Percentiles rank a stretch among this genome's conserved stretches.
phyloP scores from a whole-genome alignment of 2,797 vertebrate genomes.

The Hyperoplus immaculatus region DNA sequence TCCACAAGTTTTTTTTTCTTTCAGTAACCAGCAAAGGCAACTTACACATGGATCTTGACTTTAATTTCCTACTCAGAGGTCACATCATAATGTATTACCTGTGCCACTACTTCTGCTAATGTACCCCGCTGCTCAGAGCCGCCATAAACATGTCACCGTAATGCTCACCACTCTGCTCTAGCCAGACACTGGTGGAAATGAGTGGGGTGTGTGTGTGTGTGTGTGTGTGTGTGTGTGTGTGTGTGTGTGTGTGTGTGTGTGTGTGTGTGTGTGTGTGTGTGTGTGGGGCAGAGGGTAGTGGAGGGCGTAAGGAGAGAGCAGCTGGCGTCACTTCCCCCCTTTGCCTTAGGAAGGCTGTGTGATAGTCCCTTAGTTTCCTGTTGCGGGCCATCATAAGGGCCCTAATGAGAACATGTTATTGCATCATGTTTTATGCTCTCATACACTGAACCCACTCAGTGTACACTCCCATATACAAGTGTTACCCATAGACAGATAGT shows the following conservation, averaged over 20 bases:
- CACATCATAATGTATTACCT: conserved; percentile 92
- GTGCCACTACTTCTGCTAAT: conserved; percentile 92
- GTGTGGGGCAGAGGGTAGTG: conserved; percentile 26
- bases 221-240: conserved; percentile 29
- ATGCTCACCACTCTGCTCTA: conserved; percentile 94
- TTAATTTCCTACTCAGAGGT: conserved; percentile 87
- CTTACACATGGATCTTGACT: conserved; percentile 73
- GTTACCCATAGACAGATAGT: not conserved
- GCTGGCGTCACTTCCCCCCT: conserved; percentile 91
- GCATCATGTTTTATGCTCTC: conserved; percentile 48
- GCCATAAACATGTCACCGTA: conserved; percentile 98
- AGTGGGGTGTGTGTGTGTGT: conserved; percentile 55
- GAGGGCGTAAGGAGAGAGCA: conserved; percentile 76
- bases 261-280: conserved; percentile 29
- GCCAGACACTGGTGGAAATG: conserved; percentile 73
- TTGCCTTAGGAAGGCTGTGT: conserved; percentile 90
- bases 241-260: conserved; percentile 45
- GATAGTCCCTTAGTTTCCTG: conserved; percentile 79
- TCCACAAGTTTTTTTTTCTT: conserved; percentile 38
- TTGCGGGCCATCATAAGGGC: conserved; percentile 36
- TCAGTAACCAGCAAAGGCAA: conserved; percentile 62
- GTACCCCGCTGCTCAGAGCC: conserved; percentile 88
- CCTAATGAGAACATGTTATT: conserved; percentile 52
- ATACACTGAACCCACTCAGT: conserved; percentile 6
- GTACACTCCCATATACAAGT: not conserved